Evolutionary conservation across 2,888 invertebrate genomes (phyloP), one percentile per base, ranked within the genome.

Genomic region (Elmis aenea): DNA sequence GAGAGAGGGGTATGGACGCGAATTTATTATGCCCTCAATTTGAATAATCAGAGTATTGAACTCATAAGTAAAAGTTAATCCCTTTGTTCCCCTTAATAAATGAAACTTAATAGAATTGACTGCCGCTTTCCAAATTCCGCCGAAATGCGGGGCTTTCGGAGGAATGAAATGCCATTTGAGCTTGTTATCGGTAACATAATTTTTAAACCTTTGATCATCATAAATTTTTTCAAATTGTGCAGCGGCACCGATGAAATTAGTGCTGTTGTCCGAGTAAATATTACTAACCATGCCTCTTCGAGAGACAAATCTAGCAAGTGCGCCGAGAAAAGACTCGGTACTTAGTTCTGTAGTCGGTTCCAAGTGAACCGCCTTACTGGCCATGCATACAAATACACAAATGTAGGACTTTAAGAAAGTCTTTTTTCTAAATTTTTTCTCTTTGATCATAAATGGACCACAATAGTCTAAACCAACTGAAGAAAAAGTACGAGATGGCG

Each of bases 41-140:
- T n/a, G n/a, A n/a, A n/a, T n/a, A n/a, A n/a, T n/a, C n/a, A n/a
- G n/a, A n/a, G n/a, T n/a, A n/a, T n/a, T n/a, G n/a, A n/a, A n/a
- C n/a, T n/a, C n/a, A n/a, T n/a, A n/a, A n/a, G n/a, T n/a, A n/a
- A n/a, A n/a, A n/a, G n/a, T n/a, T n/a, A n/a, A n/a, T n/a, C n/a
- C n/a, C n/a, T n/a, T n/a, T n/a, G n/a, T n/a, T n/a, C n/a, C n/a
- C n/a, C n/a, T n/a, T n/a, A n/a, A n/a, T n/a, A n/a, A n/a, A n/a
- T n/a, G n/a, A n/a, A n/a, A n/a, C n/a, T n/a, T n/a, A n/a, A n/a
- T n/a, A n/a, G n/a, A n/a, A n/a, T n/a, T n/a, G n/a, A n/a, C 47
- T 6, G 41, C 45, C 5, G 45, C 39, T 27, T 55, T 52, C 50
- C 50, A 51, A 3, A 51, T 16, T 6, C 52, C 51, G 11, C 31